Base-by-base conservation (phyloP, 2,113 vertebrate species). In the Myiozetetes cayanensis region DNA sequence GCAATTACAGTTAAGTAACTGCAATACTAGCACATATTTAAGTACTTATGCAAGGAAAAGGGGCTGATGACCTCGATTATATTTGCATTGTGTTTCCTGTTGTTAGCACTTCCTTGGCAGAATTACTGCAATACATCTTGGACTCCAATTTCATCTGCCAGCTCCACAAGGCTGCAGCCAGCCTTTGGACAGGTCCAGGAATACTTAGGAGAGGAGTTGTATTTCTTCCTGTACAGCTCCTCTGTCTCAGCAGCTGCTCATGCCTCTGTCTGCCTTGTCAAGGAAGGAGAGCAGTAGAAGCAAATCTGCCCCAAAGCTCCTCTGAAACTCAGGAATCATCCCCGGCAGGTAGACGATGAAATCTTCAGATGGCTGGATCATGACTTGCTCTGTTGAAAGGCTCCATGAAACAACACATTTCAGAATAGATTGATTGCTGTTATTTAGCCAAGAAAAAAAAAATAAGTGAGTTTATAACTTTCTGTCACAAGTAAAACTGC, bases 71-170 rank as follows among this genome's bases (percentile, higher is more conserved):
- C 87, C 94, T 95, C 70, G 72, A 91, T 95, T 94, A 89, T 85
- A 95, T 94, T 94, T 94, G 85, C 91, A 96, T 94, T 95, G 93
- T 94, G 90, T 96, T 96, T 94, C 93, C 95, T 96, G 95, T 87
- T 96, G 89, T 85, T 94, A 91, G 82, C 95, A 91, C 75, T 91
- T 95, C 85, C 85, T 95, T 68, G 91, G 61, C 10, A 10, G 85
- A 93, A 95, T 97, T 91, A 66, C 87, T 85, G 90, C 91, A 88
- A 95, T 95, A 91, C 50, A 81, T 96, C 93, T 93, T 31, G 75
- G 91, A 44, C 67, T 94, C 78, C 77, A 92, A 87, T 93, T 93
- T 86, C 89, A 86, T 9, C 72, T 95, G 87, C 63, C 92, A 90
- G 67, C 55, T 47, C 71, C 72, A 70, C 0, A 1, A 85, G 85